Percentiles rank a stretch among this genome's conserved stretches.
phyloP scores from a whole-genome alignment of 2,888 invertebrate genomes.

The Arrhopalites spinosus region DNA sequence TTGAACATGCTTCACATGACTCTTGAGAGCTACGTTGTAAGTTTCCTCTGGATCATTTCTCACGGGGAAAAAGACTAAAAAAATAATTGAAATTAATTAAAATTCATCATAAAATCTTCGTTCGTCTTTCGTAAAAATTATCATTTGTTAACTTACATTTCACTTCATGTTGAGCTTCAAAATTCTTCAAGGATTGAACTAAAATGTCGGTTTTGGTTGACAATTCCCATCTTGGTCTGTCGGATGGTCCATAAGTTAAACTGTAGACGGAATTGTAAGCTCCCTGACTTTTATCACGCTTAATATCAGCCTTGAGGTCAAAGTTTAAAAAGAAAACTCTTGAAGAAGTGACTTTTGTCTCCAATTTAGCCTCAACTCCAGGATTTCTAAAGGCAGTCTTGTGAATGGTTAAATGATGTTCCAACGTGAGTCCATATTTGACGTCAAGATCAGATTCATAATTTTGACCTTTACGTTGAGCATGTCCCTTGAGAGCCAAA shows the following conservation, averaged over 20 bases:
- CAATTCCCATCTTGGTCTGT: conserved; percentile 13
- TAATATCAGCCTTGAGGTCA: conserved; percentile 2
- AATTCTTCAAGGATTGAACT: not conserved
- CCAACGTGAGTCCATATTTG: conserved; percentile 13
- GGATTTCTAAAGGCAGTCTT: conserved; percentile 5
- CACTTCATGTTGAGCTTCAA: conserved; percentile 23
- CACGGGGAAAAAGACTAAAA: conserved; percentile 25
- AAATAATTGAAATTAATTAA: not conserved
- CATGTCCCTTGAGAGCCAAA: conserved; percentile 1
- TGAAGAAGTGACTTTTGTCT: conserved; percentile 9
- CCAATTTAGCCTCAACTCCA: not conserved
- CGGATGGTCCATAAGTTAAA: conserved; percentile 11
- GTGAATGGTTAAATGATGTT: conserved; percentile 23
- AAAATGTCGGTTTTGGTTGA: not conserved
- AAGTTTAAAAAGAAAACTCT: conserved; percentile 10
- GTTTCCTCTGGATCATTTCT: not conserved
- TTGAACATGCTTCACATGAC: conserved; percentile 20
- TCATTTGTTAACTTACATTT: conserved; percentile 16
- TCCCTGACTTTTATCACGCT: not conserved
- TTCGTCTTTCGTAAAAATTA: not conserved
- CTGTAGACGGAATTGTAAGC: conserved; percentile 17
- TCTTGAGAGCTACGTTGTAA: not conserved
- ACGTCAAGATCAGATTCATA: conserved; percentile 9
- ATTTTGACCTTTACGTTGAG: not conserved
- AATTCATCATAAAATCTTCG: not conserved